Evolutionary conservation across 2,113 vertebrate genomes (phyloP), one percentile per base, ranked within the genome.

Genomic region (Saguinus midas): DNA sequence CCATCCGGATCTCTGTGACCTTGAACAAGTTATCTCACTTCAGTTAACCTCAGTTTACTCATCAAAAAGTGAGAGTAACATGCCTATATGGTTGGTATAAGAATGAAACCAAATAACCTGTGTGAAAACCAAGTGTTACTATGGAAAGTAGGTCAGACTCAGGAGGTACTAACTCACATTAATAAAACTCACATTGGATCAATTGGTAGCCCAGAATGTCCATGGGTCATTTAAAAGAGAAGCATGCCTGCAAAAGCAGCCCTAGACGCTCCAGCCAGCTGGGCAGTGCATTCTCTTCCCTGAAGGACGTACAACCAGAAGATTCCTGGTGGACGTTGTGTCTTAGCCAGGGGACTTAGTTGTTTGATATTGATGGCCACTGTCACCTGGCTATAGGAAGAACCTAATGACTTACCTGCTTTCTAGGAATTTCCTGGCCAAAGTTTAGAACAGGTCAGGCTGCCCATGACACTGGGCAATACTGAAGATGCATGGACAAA

Each of bases 391-490:
- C n/a, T 91, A 32, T 35, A 66, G 37, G 16, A 40, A 72, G 35
- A 97, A 50, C 37, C 79, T 55, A 55, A 86, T 86, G 96, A 95
- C 55, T 95, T 81, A 86, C 37, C 78, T 64, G 76, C 95, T 94
- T 95, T 97, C 93, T 90, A 97, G 90, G 89, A 97, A 97, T 64
- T 61, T 73, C 58, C 78, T 94, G 52, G 45, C 75, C 96, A 72
- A 93, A 72, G 85, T 93, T 35, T 61, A 86, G 75, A 87, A 43
- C 55, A 76, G 27, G 80, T 76, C 75, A 68, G 55, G 23, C 82
- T 88, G 12, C 68, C 35, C 48, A 83, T 3, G 5, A 48, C 68
- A 27, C 90, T n/a, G 92, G 92, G 81, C 64, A 32, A 2, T 32
- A 35, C 27, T 45, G 17, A 57, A 55, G 40, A 58, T 8, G 5